Conservation (phyloP, 2,888 invertebrate genomes). For the Dastarcus helophoroides region DNA sequence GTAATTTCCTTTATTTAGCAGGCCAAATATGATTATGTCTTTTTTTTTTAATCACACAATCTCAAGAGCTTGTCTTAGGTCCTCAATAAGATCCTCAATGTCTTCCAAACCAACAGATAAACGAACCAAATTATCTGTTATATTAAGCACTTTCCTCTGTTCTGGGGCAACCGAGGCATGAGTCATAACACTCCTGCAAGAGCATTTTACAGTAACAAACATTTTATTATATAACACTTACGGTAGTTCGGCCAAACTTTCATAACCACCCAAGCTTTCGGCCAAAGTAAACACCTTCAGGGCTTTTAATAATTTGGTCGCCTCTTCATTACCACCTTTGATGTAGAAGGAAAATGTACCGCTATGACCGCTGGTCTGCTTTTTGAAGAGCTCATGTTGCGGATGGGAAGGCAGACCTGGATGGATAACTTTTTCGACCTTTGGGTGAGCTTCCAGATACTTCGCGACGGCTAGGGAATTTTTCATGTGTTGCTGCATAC, state of each 20-base stretch:
- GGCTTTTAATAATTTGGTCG: conserved; percentile 59
- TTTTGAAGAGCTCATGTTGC: conserved; percentile 66
- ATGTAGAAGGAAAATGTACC: conserved; percentile 88
- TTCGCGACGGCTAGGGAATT: conserved; percentile 68
- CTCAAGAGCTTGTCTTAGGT: conserved; percentile 41
- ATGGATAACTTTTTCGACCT: conserved; percentile 70
- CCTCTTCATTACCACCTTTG: conserved; percentile 61
- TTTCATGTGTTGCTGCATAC: conserved; percentile 82
- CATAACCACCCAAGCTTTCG: conserved; percentile 91
- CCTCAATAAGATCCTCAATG: conserved; percentile 64
- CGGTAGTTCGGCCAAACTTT: conserved; percentile 91
- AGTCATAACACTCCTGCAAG: conserved; percentile 77
- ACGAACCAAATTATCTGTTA: conserved; percentile 69
- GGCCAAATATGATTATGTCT: too few relatives aligned
- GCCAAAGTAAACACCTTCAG: conserved; percentile 78
- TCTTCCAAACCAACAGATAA: conserved; percentile 82
- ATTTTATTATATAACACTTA: conserved; percentile 40
- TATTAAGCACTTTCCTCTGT: conserved; percentile 58
- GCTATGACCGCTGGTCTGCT: conserved; percentile 77
- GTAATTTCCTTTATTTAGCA: too few relatives aligned
- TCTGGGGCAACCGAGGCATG: conserved; percentile 81
- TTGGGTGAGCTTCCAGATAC: conserved; percentile 69
- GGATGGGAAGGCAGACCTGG: conserved; percentile 81
- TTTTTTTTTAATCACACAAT: too few relatives aligned
- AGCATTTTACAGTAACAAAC: conserved; percentile 7